Evolutionary conservation across 2,797 vertebrate genomes (phyloP).

Genomic region (Pelodytes ibericus): DNA sequence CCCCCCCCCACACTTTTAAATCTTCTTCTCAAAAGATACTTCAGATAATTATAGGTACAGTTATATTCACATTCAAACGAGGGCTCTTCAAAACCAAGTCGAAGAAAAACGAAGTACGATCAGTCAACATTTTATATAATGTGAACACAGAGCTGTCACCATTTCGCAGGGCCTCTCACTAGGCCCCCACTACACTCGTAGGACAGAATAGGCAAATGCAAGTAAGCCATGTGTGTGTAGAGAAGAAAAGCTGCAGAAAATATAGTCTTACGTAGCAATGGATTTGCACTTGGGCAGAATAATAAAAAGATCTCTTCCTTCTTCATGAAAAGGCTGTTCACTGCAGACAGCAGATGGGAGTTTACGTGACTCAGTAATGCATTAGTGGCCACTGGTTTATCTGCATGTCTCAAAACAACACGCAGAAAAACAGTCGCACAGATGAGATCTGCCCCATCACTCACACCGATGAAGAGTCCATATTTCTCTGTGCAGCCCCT

Average conservation of each 20-base stretch:
- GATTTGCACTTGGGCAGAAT: slow-evolving; percentile 40
- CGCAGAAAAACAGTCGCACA: slow-evolving; percentile 44
- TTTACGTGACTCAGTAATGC: slow-evolving; percentile 54
- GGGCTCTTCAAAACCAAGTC: background rate
- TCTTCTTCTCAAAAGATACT: too few species aligned
- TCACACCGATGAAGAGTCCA: slow-evolving; percentile 22
- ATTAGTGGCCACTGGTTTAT: slow-evolving; percentile 51
- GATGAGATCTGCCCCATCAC: slow-evolving; percentile 45
- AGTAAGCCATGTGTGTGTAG: background rate
- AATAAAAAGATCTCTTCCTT: slow-evolving; percentile 41
- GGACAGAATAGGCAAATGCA: too few species aligned
- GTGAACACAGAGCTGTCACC: background rate
- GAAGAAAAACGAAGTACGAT: background rate
- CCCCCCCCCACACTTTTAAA: too few species aligned
- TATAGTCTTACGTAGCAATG: background rate
- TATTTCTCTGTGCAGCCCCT: slow-evolving; percentile 16
- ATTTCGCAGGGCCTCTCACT: background rate
- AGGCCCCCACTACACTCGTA: background rate
- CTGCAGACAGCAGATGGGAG: slow-evolving; percentile 50
- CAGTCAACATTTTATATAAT: background rate
- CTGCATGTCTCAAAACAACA: slow-evolving; percentile 53
- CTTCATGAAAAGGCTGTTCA: slow-evolving; percentile 45
- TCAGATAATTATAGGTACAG: background rate
- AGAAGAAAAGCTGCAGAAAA: background rate
- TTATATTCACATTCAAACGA: background rate